Evolutionary conservation across 2,888 invertebrate species (phyloP).

Genomic region (Thecocarcelia acutangulata): DNA sequence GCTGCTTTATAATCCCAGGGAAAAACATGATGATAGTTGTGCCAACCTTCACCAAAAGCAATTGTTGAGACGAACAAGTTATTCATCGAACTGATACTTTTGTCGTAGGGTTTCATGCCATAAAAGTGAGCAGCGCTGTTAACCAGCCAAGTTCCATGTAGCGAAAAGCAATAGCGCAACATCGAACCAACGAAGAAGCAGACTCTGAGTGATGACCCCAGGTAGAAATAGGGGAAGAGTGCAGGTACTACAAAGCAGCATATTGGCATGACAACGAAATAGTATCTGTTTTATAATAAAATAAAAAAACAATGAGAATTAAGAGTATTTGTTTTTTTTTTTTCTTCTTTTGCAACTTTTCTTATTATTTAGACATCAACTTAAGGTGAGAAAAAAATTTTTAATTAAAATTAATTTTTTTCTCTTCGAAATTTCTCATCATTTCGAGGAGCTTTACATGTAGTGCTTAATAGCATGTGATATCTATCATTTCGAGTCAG

Average conservation of each 20-base stretch:
- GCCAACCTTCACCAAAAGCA: slow-evolving; percentile 91
- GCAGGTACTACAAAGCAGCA: slow-evolving; percentile 91
- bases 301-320: background rate
- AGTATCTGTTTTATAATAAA: slow-evolving; percentile 80
- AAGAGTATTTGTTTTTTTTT: background rate
- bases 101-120: slow-evolving; percentile 95
- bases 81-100: slow-evolving; percentile 87
- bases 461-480: too few species aligned
- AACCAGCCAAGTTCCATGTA: slow-evolving; percentile 95
- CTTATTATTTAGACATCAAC: too few species aligned
- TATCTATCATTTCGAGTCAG: too few species aligned
- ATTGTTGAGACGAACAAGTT: slow-evolving; percentile 85
- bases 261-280: slow-evolving; percentile 88
- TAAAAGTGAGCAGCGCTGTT: slow-evolving; percentile 97
- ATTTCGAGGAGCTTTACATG: too few species aligned
- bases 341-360: too few species aligned
- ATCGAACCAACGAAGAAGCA: slow-evolving; percentile 90
- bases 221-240: slow-evolving; percentile 87
- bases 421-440: too few species aligned
- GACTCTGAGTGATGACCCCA: slow-evolving; percentile 88
- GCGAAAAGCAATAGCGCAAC: slow-evolving; percentile 88
- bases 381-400: too few species aligned
- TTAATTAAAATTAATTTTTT: too few species aligned
- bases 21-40: slow-evolving; percentile 94
- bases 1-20: slow-evolving; percentile 92